Percentiles rank a stretch among this genome's conserved stretches.
Evolutionary conservation across 1,140 invertebrate species (phyloP).

Genomic region (Scaptomyza hsui): DNA sequence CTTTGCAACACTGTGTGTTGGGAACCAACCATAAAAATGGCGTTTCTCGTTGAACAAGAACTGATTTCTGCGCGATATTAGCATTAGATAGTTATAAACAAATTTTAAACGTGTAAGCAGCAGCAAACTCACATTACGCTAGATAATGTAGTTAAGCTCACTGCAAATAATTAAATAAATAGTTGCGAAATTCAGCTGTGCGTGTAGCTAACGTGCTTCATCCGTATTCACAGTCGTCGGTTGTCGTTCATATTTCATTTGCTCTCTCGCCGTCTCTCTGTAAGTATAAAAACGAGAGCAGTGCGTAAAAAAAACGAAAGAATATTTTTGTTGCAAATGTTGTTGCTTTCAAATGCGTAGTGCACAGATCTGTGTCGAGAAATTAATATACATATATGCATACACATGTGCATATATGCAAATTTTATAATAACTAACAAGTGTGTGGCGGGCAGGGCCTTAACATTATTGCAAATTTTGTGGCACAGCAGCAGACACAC

Average conservation of each 20-base stretch:
- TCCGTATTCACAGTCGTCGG: slow-evolving; percentile 25
- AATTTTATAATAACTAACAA: slow-evolving; percentile 43
- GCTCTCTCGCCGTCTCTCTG: slow-evolving; percentile 50
- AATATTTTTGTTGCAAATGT: slow-evolving; percentile 46
- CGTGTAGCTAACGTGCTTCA: slow-evolving; percentile 24
- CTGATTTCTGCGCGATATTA: slow-evolving; percentile 54
- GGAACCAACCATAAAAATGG: slow-evolving; percentile 61
- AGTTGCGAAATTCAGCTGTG: slow-evolving; percentile 23
- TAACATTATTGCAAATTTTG: slow-evolving; percentile 52
- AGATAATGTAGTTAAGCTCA: slow-evolving; percentile 45
- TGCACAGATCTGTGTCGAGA: slow-evolving; percentile 12
- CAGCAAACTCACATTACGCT: slow-evolving; percentile 5
- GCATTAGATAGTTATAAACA: slow-evolving; percentile 44
- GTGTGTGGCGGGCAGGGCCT: slow-evolving; percentile 36
- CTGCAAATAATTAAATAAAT: slow-evolving; percentile 25
- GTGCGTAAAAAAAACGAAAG: slow-evolving; percentile 51
- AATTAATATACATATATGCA: slow-evolving; percentile 2
- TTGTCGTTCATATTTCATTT: slow-evolving; percentile 33
- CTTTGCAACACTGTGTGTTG: slow-evolving; percentile 28
- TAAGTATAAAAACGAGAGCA: slow-evolving; percentile 49
- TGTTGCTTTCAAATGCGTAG: slow-evolving; percentile 32
- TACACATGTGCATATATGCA: slow-evolving; percentile 7
- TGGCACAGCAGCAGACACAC: slow-evolving; percentile 22
- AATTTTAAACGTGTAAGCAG: slow-evolving; percentile 23
- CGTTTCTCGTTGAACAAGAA: slow-evolving; percentile 58